phyloP scores from a whole-genome alignment of 2,888 invertebrate species.

The Zele albiditarsus region DNA sequence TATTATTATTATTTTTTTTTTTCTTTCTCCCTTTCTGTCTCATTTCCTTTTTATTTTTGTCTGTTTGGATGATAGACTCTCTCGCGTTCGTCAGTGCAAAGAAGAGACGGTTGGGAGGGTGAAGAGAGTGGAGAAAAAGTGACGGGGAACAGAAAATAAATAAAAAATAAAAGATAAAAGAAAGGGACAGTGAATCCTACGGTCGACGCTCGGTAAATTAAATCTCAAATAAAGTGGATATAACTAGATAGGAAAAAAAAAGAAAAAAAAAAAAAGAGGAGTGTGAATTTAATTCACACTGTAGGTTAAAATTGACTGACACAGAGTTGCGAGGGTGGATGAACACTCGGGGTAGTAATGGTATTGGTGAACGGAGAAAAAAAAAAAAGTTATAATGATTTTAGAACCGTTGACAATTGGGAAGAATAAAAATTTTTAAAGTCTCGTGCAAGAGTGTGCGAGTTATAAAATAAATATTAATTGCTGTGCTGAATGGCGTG shows the following conservation, averaged over 20 bases:
- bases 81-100: neutral
- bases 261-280: neutral
- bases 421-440: too few relatives aligned
- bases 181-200: neutral
- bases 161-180: neutral
- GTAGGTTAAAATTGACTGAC: neutral
- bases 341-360: too few relatives aligned
- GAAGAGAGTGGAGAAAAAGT: neutral
- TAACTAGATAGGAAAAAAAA: neutral
- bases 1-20: neutral
- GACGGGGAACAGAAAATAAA: neutral
- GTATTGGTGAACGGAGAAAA: too few relatives aligned
- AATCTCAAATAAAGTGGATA: conserved; percentile 9
- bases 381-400: too few relatives aligned
- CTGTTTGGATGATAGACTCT: neutral
- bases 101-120: neutral
- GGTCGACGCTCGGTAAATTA: conserved; percentile 1
- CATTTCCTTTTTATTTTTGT: neutral
- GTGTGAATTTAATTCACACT: neutral
- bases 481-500: too few relatives aligned
- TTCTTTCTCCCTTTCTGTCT: neutral
- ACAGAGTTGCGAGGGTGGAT: neutral
- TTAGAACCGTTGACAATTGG: too few relatives aligned
- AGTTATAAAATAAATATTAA: too few relatives aligned
- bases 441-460: too few relatives aligned